Base-by-base conservation (phyloP, 92 coral and sea anemone genomes). In the Plumapathes pennacea region DNA sequence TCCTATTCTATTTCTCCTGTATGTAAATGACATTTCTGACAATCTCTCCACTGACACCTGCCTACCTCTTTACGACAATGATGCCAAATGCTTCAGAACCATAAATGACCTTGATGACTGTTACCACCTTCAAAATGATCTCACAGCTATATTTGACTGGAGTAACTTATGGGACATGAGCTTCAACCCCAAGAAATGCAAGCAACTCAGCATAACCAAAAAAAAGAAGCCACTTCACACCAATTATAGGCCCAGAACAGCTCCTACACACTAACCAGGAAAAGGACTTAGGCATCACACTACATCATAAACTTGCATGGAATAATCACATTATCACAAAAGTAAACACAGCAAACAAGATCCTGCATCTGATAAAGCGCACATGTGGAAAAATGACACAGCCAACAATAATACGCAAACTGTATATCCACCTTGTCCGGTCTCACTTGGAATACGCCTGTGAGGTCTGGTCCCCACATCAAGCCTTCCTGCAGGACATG, bases 391-490 rank as follows among this genome's bases (percentile, higher is more conserved):
- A 19, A 18, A 19, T 14, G 24, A 25, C 55, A 19, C 27, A 19
- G 24, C 15, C 55, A 19, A 34, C 24, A 18, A 25, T 49, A 25
- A 25, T 49, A 18, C 26, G 31, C 24, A 49, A 28, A 25, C 55
- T 49, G 26, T 49, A 49, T 49, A 19, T 49, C 31, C 55, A 49
- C 26, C 26, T 49, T 19, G 55, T 25, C 18, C 26, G 55, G 28
- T 34, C 55, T 23, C 55, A 49, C 28, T 34, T 49, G 19, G 32
- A 49, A 67, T n/a, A n/a, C n/a, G n/a, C n/a, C n/a, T n/a, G n/a
- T n/a, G n/a, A n/a, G 26, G 74, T 67, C 25, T 67, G 74, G 74
- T 67, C 74, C 23, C 74, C 74, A 20, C 65, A 67, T 55, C 74
- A 67, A 32, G 52, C 48, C 18, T 67, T 12, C 38, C 42, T 67